Base-by-base conservation (phyloP, 2,888 invertebrate genomes). In the Lepas anatifera region DNA sequence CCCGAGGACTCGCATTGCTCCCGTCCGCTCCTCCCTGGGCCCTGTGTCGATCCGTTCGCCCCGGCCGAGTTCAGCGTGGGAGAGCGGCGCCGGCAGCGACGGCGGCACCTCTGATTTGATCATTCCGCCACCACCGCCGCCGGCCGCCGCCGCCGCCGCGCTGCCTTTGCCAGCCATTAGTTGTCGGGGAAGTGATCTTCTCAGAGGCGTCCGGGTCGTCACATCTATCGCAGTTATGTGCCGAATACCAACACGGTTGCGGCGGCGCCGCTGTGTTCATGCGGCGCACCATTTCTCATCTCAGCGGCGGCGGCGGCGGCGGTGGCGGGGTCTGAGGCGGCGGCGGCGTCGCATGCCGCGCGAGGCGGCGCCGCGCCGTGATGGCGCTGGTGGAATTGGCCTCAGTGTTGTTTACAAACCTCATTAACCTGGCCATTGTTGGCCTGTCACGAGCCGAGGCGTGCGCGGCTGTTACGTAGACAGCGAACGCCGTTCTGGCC, bases 281-380 rank as follows among this genome's bases (percentile, higher is more conserved):
- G 48, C n/a, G 6, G 2, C 48, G 46, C 48, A 8, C 25, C 48
- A 25, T 41, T 41, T 16, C 11, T 41, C 41, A n/a, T 41, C 41
- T 16, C 11, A 41, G 41, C 25, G 18, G 48, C 48, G 25, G 48
- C 48, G 48, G 48, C 48, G 46, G 46, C 48, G 48, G 48, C 48
- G 48, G 16, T 25, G 48, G 48, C n/a, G 8, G 48, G 18, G n/a
- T 16, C 11, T 13, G 41, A 6, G 18, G 48, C 48, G 25, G 48
- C 48, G 48, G 48, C 48, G 46, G 46, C 48, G 48, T n/a, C 48
- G 48, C n/a, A n/a, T n/a, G n/a, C n/a, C n/a, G n/a, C n/a, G n/a
- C n/a, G n/a, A n/a, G n/a, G n/a, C n/a, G 16, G 25, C 25, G 48
- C n/a, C 25, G 48, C 8, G 48, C 48, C 25, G 48, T 25, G 46